Base-by-base conservation (phyloP, 2,797 vertebrate species). In the Pseudomugil gertrudae region DNA sequence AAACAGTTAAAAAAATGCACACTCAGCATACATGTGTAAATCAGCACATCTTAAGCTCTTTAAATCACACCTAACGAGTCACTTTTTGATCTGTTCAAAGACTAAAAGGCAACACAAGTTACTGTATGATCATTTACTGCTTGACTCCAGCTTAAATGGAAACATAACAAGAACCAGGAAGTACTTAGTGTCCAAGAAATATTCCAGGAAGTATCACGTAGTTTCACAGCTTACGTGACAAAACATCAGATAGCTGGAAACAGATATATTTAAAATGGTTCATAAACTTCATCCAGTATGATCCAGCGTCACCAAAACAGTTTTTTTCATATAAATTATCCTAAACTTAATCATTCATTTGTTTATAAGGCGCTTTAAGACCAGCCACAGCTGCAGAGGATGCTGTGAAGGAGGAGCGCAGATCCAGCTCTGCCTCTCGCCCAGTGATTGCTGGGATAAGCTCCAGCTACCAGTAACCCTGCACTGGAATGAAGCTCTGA, bases 111-210 rank as follows among this genome's bases (percentile, higher is more conserved):
- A 24, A 30, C n/a, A 23, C 3, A 55, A 29, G 17, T 27, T 27
- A 5, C 38, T 14, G 23, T 8, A 19, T 9, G 51, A 33, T n/a
- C 11, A 57, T 50, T 66, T 33, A 15, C 27, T 62, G 14, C 13
- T 51, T 13, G 53, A 30, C 45, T 58, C 65, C 32, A 45, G 53
- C 9, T 57, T 66, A 19, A 27, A 43, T 51, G 9, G 51, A 60
- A 73, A 27, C 52, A 3, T 62, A 23, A 66, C n/a, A 52, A 38
- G 45, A 61, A 66, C 52, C 52, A 73, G 57, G 52, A 66, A 66
- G 48, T 40, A 13, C 52, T 11, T 24, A 32, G 47, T 9, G n/a
- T 23, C 27, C 13, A 43, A 36, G 27, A 43, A 67, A 30, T 27
- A 15, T 2, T 4, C 17, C 7, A 27, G 23, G n/a, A 40, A 15